Evolutionary conservation across 2,797 vertebrate genomes (phyloP), one percentile per base, ranked within the genome.

Genomic region (Halcyon smyrnensis): DNA sequence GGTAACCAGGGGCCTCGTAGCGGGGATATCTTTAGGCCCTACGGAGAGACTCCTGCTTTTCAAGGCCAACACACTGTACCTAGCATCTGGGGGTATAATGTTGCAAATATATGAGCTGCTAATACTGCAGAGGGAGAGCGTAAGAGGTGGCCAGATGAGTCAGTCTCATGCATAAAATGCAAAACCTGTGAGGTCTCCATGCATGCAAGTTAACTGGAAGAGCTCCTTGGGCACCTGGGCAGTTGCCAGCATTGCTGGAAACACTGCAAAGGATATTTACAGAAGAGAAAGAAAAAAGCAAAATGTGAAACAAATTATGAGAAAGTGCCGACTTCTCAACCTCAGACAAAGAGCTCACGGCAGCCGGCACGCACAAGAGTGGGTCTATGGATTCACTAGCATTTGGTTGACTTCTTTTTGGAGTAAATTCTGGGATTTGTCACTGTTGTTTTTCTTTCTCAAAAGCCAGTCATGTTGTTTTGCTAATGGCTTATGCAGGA

Each of bases 401-500:
- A 80, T 48, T 80, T 39, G 19, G 53, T 21, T 65, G 18, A 45
- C 70, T 81, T 77, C 50, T 88, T 87, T 69, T 84, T 8, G 9
- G 74, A 89, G 63, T 1, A 2, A 90, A 43, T 77, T 88, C 83
- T 80, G 88, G 56, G 69, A 67, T 70, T 60, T 83, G 53, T 68
- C 69, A n/a, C 60, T 64, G 64, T 25, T 24, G 21, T 53, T 94
- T 89, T 86, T 82, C 75, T 95, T 92, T 78, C 56, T 93, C 64
- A 63, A 75, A 51, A 95, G 92, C 59, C 90, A 92, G 56, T 50
- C 76, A 86, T 23, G 69, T 30, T 95, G 82, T 78, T 95, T 92
- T 91, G 84, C 73, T 92, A 96, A 94, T 91, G 71, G 88, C 81
- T 95, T 92, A 53, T 84, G 76, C 65, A 95, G 89, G 56, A 89